A percentile compares a stretch with the other conserved stretches of the same genome.
These are phyloP conservation scores for Chelon labrosus DNA, from an alignment of 2,797 vertebrate species.

Conservation along the genomic window DNA sequence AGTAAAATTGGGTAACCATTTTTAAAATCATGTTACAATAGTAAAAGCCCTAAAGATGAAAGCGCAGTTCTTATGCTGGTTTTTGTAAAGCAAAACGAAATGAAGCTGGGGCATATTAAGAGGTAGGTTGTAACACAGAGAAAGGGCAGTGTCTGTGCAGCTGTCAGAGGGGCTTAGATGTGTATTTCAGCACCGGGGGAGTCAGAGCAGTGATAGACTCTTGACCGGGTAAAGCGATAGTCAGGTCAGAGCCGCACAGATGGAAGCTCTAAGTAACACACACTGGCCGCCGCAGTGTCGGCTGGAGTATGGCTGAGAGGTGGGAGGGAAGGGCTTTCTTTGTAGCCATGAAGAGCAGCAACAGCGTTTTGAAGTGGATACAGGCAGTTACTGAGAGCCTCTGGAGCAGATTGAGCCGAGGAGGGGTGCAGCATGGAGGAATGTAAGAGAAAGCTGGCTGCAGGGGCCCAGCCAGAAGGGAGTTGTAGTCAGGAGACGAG, in stretches of 20 bases:
- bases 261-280: constrained; percentile 60
- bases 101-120: constrained; percentile 28
- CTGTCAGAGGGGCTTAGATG: constrained; percentile 55
- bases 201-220: constrained; percentile 25
- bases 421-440: constrained; percentile 63
- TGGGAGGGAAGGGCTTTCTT: constrained; percentile 59
- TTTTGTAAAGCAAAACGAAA: constrained; percentile 34
- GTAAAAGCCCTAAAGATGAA: constrained; percentile 23
- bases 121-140: constrained; percentile 17
- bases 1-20: constrained; percentile 5
- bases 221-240: constrained; percentile 61
- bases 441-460: constrained; percentile 63
- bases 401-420: constrained; percentile 58
- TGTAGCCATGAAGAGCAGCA: constrained; percentile 71
- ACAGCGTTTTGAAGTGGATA: constrained; percentile 78
- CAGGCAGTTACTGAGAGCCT: constrained; percentile 68
- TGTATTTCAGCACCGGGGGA: constrained; percentile 52
- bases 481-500: constrained; percentile 26
- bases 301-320: constrained; percentile 65
- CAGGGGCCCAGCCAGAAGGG: constrained; percentile 61
- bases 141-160: constrained; percentile 49
- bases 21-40: background rate
- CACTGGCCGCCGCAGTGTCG: constrained; percentile 40
- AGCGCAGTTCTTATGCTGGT: background rate
- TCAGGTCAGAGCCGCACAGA: constrained; percentile 52